Percentiles rank a stretch among this genome's conserved stretches.
phyloP scores from a whole-genome alignment of 1,140 invertebrate species.

The Sycophaga agraensis region DNA sequence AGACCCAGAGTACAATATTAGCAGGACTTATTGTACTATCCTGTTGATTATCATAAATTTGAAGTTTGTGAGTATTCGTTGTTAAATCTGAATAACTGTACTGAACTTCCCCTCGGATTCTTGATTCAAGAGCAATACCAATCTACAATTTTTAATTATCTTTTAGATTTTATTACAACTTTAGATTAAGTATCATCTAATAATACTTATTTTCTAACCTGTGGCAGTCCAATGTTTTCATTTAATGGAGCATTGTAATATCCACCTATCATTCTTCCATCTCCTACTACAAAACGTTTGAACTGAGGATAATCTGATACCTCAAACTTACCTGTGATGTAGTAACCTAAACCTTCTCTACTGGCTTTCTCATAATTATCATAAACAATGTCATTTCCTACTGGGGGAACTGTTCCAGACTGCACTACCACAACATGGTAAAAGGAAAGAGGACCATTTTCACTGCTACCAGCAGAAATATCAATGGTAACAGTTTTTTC shows the following conservation, averaged over 20 bases:
- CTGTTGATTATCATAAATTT: background rate
- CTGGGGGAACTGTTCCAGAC: slow-evolving; percentile 44
- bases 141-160: slow-evolving; percentile 47
- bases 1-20: slow-evolving; percentile 60
- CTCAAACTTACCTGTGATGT: slow-evolving; percentile 76
- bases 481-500: slow-evolving; percentile 64
- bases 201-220: slow-evolving; percentile 37
- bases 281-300: slow-evolving; percentile 74
- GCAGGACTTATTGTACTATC: slow-evolving; percentile 47
- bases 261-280: slow-evolving; percentile 71
- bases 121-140: slow-evolving; percentile 72
- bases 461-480: slow-evolving; percentile 65
- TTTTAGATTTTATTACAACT: background rate
- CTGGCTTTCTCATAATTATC: slow-evolving; percentile 61
- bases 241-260: slow-evolving; percentile 79
- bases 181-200: background rate
- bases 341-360: slow-evolving; percentile 69
- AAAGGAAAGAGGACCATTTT: slow-evolving; percentile 72
- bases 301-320: slow-evolving; percentile 59
- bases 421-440: slow-evolving; percentile 75
- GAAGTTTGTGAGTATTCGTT: slow-evolving; percentile 46
- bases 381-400: slow-evolving; percentile 34
- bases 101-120: slow-evolving; percentile 64
- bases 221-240: slow-evolving; percentile 52
- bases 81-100: slow-evolving; percentile 66